These are phyloP conservation scores for Bradysia coprophila DNA, from an alignment of 1,140 invertebrate species.

Conservation along the genomic window DNA sequence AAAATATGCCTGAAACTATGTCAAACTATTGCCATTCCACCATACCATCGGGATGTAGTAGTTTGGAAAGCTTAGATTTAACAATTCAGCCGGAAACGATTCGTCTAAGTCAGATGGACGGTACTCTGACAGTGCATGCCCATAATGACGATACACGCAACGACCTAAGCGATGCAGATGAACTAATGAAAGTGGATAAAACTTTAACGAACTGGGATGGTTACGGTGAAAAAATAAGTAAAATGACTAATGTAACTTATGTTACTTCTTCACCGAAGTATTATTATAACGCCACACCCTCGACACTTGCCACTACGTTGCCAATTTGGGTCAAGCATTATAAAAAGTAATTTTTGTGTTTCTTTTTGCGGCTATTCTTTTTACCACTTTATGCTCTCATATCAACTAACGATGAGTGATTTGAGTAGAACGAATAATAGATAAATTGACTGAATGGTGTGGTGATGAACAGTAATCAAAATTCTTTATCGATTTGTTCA, in stretches of 20 bases:
- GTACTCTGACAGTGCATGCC: neutral
- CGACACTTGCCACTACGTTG: neutral
- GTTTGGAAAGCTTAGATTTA: neutral
- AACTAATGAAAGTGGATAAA: too few species aligned
- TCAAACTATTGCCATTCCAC: too few species aligned
- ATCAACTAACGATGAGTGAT: too few species aligned
- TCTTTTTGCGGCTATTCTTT: neutral
- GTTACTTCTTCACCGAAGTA: slow-evolving; percentile 1
- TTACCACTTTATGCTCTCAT: neutral
- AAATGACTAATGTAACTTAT: too few species aligned
- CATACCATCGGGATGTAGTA: neutral
- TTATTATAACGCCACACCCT: neutral
- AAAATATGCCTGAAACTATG: too few species aligned
- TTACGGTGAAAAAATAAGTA: too few species aligned
- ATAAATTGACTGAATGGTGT: too few species aligned
- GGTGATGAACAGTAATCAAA: too few species aligned
- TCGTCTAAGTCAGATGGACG: neutral
- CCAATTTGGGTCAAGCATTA: neutral
- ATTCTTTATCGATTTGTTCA: too few species aligned
- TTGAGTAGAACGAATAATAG: too few species aligned
- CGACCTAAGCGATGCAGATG: neutral
- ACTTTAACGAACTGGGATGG: too few species aligned
- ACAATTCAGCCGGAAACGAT: neutral
- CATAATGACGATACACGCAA: neutral
- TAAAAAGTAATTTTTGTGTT: neutral